Conservation (phyloP, 2,888 invertebrate genomes). For the Colletes collaris region DNA sequence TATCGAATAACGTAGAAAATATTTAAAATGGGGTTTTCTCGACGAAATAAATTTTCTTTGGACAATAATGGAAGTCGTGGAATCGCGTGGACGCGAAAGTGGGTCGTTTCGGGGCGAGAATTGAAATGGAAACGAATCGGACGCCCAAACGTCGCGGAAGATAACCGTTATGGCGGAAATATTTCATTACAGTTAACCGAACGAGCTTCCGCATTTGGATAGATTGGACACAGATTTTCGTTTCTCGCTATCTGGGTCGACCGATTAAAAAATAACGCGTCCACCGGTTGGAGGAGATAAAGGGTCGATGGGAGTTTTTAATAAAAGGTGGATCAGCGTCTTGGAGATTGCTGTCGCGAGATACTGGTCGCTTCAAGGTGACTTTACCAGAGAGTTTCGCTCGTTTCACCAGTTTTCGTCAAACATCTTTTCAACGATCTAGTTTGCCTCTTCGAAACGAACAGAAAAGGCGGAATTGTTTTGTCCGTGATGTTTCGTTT, state of each 20-base stretch:
- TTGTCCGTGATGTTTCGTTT: not conserved
- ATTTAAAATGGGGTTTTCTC: too few relatives aligned
- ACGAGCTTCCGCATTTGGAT: not conserved
- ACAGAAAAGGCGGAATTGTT: too few relatives aligned
- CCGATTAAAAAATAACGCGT: conserved; percentile 45
- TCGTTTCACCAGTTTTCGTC: too few relatives aligned
- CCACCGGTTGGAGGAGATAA: conserved; percentile 20
- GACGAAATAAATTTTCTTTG: too few relatives aligned
- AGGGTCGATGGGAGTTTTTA: conserved; percentile 31
- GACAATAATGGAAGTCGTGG: not conserved
- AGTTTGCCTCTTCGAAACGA: too few relatives aligned
- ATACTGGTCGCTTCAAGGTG: not conserved
- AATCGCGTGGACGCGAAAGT: not conserved
- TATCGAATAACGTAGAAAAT: too few relatives aligned
- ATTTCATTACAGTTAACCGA: not conserved
- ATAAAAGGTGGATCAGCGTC: conserved; percentile 23
- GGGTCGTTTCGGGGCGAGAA: not conserved
- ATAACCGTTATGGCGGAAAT: not conserved
- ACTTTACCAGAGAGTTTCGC: not conserved
- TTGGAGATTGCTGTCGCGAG: not conserved
- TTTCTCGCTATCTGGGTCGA: conserved; percentile 31
- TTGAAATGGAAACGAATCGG: not conserved
- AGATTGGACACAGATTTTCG: conserved; percentile 17
- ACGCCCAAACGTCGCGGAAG: too few relatives aligned
- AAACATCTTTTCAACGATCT: too few relatives aligned